phyloP scores from a whole-genome alignment of 2,888 invertebrate genomes.

The Melikaiella ostensackeni region DNA sequence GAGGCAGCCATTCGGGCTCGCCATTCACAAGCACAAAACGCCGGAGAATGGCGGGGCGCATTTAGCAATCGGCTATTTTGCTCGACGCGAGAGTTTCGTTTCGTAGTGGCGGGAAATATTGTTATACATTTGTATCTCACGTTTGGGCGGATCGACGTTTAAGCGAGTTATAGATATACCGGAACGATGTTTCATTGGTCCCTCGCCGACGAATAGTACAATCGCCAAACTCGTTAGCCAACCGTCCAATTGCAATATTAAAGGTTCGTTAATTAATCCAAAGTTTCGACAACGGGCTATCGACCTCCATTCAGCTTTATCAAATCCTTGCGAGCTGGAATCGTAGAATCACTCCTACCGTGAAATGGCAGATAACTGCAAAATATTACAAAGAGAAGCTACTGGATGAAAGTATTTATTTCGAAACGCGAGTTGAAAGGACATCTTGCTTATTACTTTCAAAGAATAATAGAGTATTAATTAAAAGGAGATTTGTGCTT shows the following conservation, averaged over 20 bases:
- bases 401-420: too few relatives aligned
- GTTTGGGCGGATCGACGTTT: neutral
- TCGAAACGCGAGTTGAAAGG: too few relatives aligned
- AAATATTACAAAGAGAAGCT: too few relatives aligned
- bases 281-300: neutral
- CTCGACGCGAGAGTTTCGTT: neutral
- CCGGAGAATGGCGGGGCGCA: neutral
- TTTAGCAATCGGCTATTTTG: constrained; percentile 14
- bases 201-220: neutral
- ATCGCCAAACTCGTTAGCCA: neutral
- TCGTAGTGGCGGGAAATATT: neutral
- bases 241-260: constrained; percentile 23
- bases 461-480: too few relatives aligned
- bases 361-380: too few relatives aligned
- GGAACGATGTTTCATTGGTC: neutral
- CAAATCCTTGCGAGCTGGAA: too few relatives aligned
- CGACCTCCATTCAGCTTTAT: too few relatives aligned
- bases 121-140: neutral
- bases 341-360: too few relatives aligned
- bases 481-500: neutral
- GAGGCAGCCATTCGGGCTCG: constrained; percentile 1
- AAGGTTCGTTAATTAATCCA: constrained; percentile 17
- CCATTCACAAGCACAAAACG: constrained; percentile 21
- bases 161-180: too few relatives aligned
- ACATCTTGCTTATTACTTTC: too few relatives aligned